phyloP scores from a whole-genome alignment of 2,113 vertebrate species.

The Promerops cafer region DNA sequence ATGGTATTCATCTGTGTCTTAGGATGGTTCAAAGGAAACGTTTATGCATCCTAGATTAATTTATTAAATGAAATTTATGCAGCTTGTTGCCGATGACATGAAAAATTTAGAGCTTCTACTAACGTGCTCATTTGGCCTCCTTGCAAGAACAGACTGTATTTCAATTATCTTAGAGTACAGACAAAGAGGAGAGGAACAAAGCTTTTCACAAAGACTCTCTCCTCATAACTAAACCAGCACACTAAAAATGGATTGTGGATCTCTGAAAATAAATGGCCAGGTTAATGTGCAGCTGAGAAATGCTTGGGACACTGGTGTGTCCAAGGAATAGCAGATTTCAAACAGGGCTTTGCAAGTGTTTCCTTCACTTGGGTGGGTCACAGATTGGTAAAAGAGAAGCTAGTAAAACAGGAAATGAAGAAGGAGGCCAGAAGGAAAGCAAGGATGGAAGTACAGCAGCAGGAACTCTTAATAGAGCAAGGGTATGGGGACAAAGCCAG shows the following conservation, averaged over 20 bases:
- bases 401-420: not conserved
- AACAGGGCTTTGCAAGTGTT: not conserved
- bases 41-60: constrained; percentile 49
- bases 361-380: not conserved
- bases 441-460: not conserved
- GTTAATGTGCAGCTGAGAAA: not conserved
- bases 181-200: constrained; percentile 42
- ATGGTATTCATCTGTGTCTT: not conserved
- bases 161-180: constrained; percentile 35
- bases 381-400: not conserved
- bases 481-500: not conserved
- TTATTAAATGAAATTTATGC: constrained; percentile 57
- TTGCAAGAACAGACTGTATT: not conserved
- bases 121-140: constrained; percentile 28
- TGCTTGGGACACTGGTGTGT: not conserved
- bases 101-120: constrained; percentile 44
- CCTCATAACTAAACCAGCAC: not conserved
- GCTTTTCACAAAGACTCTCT: constrained; percentile 15
- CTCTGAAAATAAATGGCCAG: not conserved
- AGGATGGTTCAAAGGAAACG: constrained; percentile 44
- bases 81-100: constrained; percentile 54
- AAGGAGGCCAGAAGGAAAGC: not conserved
- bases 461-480: not conserved
- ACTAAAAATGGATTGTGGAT: not conserved
- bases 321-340: not conserved